These are phyloP conservation scores for Metridium senile DNA, from an alignment of 92 coral and sea anemone genomes.

Conservation along the genomic window DNA sequence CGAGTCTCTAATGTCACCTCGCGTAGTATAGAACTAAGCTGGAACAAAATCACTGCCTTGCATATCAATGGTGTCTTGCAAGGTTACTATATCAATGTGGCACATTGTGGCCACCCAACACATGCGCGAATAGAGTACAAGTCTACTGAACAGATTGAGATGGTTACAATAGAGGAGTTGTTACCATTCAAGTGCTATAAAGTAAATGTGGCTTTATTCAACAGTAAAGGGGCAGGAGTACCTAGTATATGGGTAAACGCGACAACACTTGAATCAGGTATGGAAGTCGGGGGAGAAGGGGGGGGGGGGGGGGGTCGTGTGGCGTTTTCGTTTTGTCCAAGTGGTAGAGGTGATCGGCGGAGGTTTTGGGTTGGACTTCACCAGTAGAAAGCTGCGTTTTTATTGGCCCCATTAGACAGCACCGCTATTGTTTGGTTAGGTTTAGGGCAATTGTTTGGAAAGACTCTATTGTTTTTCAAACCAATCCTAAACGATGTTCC, in stretches of 20 bases:
- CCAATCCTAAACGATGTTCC: too few species aligned
- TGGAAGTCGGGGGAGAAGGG: too few species aligned
- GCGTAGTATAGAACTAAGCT: neutral
- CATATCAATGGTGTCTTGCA: neutral
- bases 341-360: too few species aligned
- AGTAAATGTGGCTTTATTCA: neutral
- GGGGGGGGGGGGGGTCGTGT: too few species aligned
- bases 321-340: too few species aligned
- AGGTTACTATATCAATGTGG: neutral
- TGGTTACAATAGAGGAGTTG: neutral
- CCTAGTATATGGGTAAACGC: neutral
- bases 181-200: neutral
- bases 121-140: neutral
- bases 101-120: neutral
- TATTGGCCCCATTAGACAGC: too few species aligned
- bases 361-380: too few species aligned
- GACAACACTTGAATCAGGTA: slow-evolving; percentile 1
- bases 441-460: too few species aligned
- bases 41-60: neutral
- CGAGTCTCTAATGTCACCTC: neutral
- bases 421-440: too few species aligned
- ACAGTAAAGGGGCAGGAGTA: neutral
- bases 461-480: too few species aligned
- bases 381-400: too few species aligned
- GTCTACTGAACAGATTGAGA: neutral